These are phyloP conservation scores for Natrix natrix DNA, from an alignment of 2,797 vertebrate species.

Conservation along the genomic window DNA sequence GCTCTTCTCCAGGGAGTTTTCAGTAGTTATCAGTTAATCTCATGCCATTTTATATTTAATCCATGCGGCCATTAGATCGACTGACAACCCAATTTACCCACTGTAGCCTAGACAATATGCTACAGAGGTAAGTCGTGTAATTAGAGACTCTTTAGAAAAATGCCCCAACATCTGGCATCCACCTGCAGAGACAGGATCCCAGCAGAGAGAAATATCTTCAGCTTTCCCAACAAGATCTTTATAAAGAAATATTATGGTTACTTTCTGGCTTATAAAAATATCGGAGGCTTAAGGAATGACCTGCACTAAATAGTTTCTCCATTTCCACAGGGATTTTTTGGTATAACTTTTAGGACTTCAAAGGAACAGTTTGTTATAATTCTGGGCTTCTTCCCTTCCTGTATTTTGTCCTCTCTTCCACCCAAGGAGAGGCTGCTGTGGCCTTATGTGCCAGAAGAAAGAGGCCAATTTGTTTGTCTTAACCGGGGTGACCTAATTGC, in stretches of 20 bases:
- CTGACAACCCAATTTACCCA: slow-evolving; percentile 39
- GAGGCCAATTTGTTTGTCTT: neutral
- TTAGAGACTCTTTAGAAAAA: slow-evolving; percentile 54
- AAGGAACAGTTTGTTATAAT: slow-evolving; percentile 46
- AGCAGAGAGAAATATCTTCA: slow-evolving; percentile 51
- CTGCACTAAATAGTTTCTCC: slow-evolving; percentile 62
- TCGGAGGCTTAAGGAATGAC: slow-evolving; percentile 50
- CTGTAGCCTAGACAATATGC: slow-evolving; percentile 45
- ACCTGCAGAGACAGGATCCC: slow-evolving; percentile 57
- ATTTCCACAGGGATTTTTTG: slow-evolving; percentile 60
- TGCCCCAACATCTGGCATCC: slow-evolving; percentile 74
- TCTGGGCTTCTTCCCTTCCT: slow-evolving; percentile 30
- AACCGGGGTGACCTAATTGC: neutral
- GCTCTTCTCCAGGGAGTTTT: neutral
- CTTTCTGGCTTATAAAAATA: slow-evolving; percentile 69
- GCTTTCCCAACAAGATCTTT: slow-evolving; percentile 64
- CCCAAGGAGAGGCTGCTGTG: slow-evolving; percentile 49
- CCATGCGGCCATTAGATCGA: slow-evolving; percentile 23
- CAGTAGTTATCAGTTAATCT: slow-evolving; percentile 24
- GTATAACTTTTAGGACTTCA: slow-evolving; percentile 63
- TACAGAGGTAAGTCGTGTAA: slow-evolving; percentile 61
- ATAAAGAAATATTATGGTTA: slow-evolving; percentile 63
- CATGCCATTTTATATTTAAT: slow-evolving; percentile 52
- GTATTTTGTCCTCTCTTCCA: slow-evolving; percentile 49
- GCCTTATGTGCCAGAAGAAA: neutral